phyloP scores from a whole-genome alignment of 2,888 invertebrate species.

The Stictocephala bisonia region DNA sequence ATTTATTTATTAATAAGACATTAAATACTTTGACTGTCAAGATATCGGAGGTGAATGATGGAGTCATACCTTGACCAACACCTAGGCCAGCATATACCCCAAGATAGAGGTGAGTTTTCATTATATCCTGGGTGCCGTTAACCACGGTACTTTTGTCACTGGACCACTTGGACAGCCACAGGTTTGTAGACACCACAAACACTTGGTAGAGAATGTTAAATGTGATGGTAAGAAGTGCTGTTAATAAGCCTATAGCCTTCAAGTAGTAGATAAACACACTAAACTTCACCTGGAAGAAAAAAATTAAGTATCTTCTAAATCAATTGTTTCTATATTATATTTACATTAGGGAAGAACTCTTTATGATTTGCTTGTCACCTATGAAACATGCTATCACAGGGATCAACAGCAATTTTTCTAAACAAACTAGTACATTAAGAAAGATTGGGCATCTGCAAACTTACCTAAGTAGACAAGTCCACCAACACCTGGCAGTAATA shows the following conservation, averaged over 20 bases:
- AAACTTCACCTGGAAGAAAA: constrained; percentile 83
- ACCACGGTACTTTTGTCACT: constrained; percentile 70
- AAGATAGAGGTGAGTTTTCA: constrained; percentile 80
- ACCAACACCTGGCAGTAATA: too few relatives aligned
- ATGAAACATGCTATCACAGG: too few relatives aligned
- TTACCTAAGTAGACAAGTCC: too few relatives aligned
- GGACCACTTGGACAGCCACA: constrained; percentile 89
- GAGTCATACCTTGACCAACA: constrained; percentile 89
- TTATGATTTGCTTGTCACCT: too few relatives aligned
- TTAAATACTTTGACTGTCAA: too few relatives aligned
- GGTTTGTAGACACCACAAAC: constrained; percentile 87
- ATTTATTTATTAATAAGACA: too few relatives aligned
- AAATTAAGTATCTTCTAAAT: background rate
- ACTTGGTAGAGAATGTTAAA: constrained; percentile 86
- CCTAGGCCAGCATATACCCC: constrained; percentile 93
- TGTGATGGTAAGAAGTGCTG: constrained; percentile 78
- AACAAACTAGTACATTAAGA: too few relatives aligned
- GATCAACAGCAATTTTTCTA: too few relatives aligned
- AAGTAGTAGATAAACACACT: constrained; percentile 91
- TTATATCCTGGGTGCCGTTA: constrained; percentile 61
- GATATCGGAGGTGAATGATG: too few relatives aligned
- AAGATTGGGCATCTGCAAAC: too few relatives aligned
- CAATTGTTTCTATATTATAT: too few relatives aligned
- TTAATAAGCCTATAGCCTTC: constrained; percentile 82
- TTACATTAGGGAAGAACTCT: too few relatives aligned